Conservation (phyloP, 1,140 invertebrate species). For the Brachionus rubens region DNA sequence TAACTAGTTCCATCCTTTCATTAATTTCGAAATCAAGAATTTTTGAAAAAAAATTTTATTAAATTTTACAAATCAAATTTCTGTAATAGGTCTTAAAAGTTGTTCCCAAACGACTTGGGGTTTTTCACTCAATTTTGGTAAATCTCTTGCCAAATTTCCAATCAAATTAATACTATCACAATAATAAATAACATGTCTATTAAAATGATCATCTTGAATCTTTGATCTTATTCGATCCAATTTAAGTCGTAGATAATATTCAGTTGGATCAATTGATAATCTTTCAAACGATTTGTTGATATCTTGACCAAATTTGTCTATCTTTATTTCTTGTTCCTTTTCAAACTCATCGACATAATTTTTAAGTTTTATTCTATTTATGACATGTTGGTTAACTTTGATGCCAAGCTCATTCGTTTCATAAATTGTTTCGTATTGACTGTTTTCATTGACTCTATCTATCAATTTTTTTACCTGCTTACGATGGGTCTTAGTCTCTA, state of each 20-base stretch:
- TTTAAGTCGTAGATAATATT: background rate
- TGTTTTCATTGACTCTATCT: background rate
- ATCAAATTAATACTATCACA: constrained; percentile 27
- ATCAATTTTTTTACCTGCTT: background rate
- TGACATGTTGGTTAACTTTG: background rate
- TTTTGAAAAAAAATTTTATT: too few relatives aligned
- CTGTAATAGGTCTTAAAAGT: background rate
- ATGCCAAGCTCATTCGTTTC: background rate
- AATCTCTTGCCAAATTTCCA: background rate
- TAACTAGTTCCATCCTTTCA: too few relatives aligned
- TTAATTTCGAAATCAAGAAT: too few relatives aligned
- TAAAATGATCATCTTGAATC: background rate
- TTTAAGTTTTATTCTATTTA: background rate
- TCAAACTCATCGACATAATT: background rate
- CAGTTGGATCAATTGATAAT: background rate
- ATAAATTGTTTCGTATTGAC: background rate
- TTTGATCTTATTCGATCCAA: constrained; percentile 15
- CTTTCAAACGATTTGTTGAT: background rate
- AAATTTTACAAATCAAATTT: background rate
- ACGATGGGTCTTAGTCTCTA: background rate
- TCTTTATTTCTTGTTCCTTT: background rate
- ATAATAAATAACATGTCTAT: constrained; percentile 6
- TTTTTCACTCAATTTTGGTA: background rate
- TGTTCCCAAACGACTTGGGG: background rate
- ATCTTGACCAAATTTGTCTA: background rate